These are phyloP conservation scores for Bombylius major DNA, from an alignment of 2,888 invertebrate genomes.

Conservation along the genomic window DNA sequence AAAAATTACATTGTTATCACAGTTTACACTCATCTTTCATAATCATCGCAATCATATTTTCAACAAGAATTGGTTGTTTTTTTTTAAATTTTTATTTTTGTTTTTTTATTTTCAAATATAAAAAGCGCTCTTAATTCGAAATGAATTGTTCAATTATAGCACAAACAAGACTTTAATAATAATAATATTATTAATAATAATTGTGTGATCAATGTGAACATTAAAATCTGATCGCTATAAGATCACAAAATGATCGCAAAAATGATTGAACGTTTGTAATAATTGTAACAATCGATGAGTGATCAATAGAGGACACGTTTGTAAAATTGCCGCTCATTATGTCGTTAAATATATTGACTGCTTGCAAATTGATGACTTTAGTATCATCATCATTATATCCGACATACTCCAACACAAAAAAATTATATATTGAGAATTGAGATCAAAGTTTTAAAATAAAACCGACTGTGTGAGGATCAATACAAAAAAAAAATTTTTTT, in stretches of 20 bases:
- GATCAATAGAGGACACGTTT: conserved; percentile 7
- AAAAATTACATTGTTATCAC: no score
- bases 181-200: conserved; percentile 11
- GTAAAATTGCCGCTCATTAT: conserved; percentile 14
- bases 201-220: conserved; percentile 11
- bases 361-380: conserved; percentile 15
- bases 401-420: no score
- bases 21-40: background rate
- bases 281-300: conserved; percentile 7
- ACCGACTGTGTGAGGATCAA: no score
- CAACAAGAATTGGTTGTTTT: background rate
- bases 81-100: no score
- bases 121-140: conserved; percentile 8
- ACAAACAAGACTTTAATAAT: conserved; percentile 21
- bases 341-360: conserved; percentile 12
- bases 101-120: background rate
- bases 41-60: background rate
- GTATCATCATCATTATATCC: conserved; percentile 1
- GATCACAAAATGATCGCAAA: background rate
- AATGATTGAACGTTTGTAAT: background rate
- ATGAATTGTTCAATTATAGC: conserved; percentile 22
- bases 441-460: no score
- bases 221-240: conserved; percentile 8
- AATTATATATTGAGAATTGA: no score
- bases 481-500: no score